Evolutionary conservation across 1,140 invertebrate species (phyloP).

Genomic region (Gonatopus flavifemur): DNA sequence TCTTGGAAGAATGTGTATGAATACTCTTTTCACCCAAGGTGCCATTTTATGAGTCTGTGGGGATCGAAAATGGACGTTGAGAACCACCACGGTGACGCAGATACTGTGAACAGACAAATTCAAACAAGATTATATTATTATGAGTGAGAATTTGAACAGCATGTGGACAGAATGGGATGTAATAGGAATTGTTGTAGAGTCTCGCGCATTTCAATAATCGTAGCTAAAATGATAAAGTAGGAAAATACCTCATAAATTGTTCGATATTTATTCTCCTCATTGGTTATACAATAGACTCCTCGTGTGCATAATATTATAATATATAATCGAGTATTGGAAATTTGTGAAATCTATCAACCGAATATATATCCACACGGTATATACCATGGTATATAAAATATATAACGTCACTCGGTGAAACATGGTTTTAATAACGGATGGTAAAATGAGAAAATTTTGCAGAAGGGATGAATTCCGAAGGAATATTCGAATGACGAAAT

Average conservation of each 20-base stretch:
- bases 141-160: neutral
- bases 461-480: too few species aligned
- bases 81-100: conserved; percentile 96
- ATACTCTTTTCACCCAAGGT: conserved; percentile 88
- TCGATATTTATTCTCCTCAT: too few species aligned
- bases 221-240: neutral
- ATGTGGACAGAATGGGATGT: neutral
- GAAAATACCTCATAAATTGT: neutral
- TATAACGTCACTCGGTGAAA: too few species aligned
- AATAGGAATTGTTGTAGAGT: neutral
- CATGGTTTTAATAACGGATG: too few species aligned
- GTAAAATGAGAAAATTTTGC: too few species aligned
- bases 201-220: neutral
- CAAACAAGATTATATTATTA: neutral
- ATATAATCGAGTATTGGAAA: too few species aligned
- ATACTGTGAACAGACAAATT: conserved; percentile 68
- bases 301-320: too few species aligned
- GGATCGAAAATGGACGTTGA: conserved; percentile 95
- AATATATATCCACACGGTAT: too few species aligned
- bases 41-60: conserved; percentile 94
- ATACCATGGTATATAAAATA: too few species aligned
- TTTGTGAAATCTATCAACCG: too few species aligned
- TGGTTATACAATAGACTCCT: too few species aligned
- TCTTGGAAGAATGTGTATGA: conserved; percentile 87
- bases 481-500: too few species aligned